Evolutionary conservation across 2,888 invertebrate genomes (phyloP).

Genomic region (Osedax fenrisi): DNA sequence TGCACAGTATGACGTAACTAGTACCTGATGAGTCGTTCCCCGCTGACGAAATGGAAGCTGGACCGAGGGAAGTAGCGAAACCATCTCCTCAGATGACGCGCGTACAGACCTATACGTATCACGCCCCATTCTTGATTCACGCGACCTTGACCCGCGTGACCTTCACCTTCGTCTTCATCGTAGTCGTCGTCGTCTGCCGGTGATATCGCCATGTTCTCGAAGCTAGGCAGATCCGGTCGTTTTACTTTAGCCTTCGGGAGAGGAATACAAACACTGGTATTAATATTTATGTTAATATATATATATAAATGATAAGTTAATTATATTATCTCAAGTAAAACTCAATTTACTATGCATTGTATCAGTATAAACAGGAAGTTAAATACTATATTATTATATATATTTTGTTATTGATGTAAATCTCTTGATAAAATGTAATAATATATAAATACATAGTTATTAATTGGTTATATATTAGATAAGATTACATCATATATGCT

Average conservation of each 20-base stretch:
- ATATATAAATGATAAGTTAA: too few species aligned
- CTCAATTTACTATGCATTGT: too few species aligned
- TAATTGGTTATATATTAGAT: too few species aligned
- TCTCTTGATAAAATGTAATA: too few species aligned
- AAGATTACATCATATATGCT: too few species aligned
- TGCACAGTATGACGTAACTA: too few species aligned
- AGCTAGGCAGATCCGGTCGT: conserved; percentile 39
- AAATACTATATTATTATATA: too few species aligned
- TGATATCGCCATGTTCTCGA: conserved; percentile 40
- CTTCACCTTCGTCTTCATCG: background rate
- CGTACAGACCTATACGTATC: conserved; percentile 65
- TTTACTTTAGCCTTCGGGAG: conserved; percentile 30
- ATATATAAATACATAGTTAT: too few species aligned
- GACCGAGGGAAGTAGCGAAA: conserved; percentile 68
- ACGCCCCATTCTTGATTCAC: conserved; percentile 59
- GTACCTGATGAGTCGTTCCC: conserved; percentile 64
- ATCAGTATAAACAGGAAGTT: too few species aligned
- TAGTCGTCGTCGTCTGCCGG: background rate
- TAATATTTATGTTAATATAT: background rate
- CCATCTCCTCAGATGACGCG: conserved; percentile 71
- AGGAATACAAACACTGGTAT: too few species aligned
- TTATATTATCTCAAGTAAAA: too few species aligned
- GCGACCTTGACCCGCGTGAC: background rate
- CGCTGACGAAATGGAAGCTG: conserved; percentile 73
- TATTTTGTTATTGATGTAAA: too few species aligned